Conservation (phyloP, 2,113 vertebrate genomes). For the Origma solitaria region DNA sequence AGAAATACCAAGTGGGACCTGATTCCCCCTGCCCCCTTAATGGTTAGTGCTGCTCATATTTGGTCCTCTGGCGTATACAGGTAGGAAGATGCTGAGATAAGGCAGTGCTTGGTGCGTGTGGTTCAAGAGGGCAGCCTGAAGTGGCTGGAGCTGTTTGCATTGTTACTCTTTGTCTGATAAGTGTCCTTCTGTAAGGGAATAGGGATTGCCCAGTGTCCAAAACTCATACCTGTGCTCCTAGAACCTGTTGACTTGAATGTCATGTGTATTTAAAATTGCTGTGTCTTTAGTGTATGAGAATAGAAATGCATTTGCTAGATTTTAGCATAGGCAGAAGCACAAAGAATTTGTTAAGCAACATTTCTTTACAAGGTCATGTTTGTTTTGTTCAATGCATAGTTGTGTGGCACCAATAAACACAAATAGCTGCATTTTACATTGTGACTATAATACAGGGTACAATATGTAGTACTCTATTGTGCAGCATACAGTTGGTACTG, state of each 20-base stretch:
- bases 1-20: conserved; percentile 48
- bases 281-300: background rate
- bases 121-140: conserved; percentile 10
- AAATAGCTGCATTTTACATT: background rate
- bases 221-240: conserved; percentile 15
- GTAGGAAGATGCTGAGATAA: conserved; percentile 56
- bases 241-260: background rate
- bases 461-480: background rate
- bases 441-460: background rate
- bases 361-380: background rate
- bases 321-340: background rate
- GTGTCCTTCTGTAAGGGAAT: background rate
- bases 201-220: background rate
- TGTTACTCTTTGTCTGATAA: conserved; percentile 51
- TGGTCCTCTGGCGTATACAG: conserved; percentile 57
- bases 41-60: conserved; percentile 37
- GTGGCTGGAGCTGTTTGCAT: conserved; percentile 40
- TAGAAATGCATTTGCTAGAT: background rate
- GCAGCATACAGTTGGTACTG: background rate
- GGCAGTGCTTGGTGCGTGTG: conserved; percentile 1
- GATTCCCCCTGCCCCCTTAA: background rate
- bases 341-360: background rate
- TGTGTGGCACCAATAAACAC: background rate
- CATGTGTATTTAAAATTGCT: background rate
- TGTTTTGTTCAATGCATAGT: background rate